Base-by-base conservation (phyloP, 1,140 invertebrate species). In the Ladona fulva region DNA sequence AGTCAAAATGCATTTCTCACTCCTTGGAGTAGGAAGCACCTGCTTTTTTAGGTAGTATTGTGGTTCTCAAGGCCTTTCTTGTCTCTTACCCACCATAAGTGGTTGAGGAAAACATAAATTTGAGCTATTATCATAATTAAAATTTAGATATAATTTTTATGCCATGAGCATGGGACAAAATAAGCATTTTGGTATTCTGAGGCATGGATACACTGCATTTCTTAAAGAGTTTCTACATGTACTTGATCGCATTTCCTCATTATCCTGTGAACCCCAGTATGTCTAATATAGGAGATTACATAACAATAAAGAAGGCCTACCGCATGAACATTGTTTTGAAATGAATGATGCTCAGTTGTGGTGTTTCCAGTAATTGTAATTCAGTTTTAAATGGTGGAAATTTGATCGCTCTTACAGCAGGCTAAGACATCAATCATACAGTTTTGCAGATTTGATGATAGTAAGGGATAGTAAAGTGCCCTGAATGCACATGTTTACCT, bases 151-250 rank as follows among this genome's bases (percentile, higher is more conserved):
- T 66, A 66, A 66, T 66, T 66, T 66, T 66, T 16, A 66, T 66
- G 52, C 52, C 52, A 66, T 66, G 52, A 66, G 52, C 52, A 66
- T 66, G 52, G 52, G 52, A 66, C 52, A 66, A 66, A 66, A 66
- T 66, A 66, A 16, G 14, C 52, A 66, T 66, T 66, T 66, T 66
- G 16, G 52, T 66, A 66, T 19, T 19, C 52, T 19, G 52, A 66
- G 52, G n/a, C n/a, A 66, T 19, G 52, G n/a, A 66, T 66, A 66
- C 52, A 16, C 52, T 66, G 52, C 52, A 66, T 66, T 66, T 66
- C 52, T 66, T 66, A 22, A 66, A 66, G n/a, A 22, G 52, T 66
- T 19, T 66, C 52, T 66, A 66, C 19, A 11, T 66, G n/a, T 22
- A 66, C 5, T 66, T 22, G n/a, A 19, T 16, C 14, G 52, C 52